Percentiles rank a stretch among this genome's conserved stretches.
phyloP scores from a whole-genome alignment of 2,797 vertebrate genomes.

The Lophotriccus pileatus region DNA sequence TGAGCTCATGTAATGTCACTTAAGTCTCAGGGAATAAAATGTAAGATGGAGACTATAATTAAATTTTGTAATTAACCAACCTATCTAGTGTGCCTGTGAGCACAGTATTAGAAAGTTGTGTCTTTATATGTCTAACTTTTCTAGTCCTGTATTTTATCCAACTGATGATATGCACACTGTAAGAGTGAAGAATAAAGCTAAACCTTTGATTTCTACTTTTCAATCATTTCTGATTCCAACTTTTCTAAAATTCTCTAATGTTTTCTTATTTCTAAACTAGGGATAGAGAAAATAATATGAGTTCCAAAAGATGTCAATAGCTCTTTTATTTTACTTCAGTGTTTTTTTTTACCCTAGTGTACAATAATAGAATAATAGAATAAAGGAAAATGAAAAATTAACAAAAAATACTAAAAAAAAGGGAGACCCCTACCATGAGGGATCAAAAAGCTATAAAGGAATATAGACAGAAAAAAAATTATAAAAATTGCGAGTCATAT shows the following conservation, averaged over 20 bases:
- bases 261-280: neutral
- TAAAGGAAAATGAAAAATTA: neutral
- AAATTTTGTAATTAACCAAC: constrained; percentile 39
- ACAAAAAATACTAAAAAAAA: too few species aligned
- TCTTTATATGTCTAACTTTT: neutral
- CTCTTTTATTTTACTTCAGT: neutral
- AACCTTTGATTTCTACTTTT: neutral
- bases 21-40: constrained; percentile 46
- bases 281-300: neutral
- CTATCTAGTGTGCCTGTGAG: neutral
- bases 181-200: neutral
- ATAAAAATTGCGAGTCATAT: neutral
- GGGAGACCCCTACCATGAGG: neutral
- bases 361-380: neutral
- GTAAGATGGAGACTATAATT: constrained; percentile 51
- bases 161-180: neutral
- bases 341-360: fast-evolving
- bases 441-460: neutral
- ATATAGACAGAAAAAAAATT: neutral
- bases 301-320: neutral
- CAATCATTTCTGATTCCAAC: neutral
- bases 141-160: neutral
- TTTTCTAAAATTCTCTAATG: neutral
- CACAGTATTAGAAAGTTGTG: neutral
- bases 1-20: constrained; percentile 26